Conservation (phyloP, 2,797 vertebrate species). For the Platalea minor region DNA sequence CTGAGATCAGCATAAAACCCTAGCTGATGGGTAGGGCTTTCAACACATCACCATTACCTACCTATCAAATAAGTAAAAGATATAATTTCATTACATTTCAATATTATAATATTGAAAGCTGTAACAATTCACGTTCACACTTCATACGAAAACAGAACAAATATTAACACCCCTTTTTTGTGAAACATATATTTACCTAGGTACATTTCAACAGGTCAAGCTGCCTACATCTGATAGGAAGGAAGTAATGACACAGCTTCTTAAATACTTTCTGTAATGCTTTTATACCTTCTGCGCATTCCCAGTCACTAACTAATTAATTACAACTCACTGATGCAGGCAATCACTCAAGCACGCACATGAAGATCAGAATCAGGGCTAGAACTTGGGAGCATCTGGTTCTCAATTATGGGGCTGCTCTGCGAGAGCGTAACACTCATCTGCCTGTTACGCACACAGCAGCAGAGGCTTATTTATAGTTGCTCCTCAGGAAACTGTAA, state of each 20-base stretch:
- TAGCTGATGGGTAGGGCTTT: background rate
- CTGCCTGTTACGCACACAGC: background rate
- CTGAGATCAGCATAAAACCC: background rate
- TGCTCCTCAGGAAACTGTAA: constrained; percentile 35
- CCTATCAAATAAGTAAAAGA: background rate
- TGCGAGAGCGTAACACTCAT: background rate
- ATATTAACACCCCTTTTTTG: background rate
- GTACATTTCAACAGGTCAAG: background rate
- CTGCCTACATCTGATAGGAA: background rate
- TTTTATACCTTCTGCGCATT: background rate
- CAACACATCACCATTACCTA: background rate
- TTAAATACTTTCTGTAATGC: background rate
- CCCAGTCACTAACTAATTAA: constrained; percentile 8
- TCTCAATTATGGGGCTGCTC: background rate
- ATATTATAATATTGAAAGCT: background rate
- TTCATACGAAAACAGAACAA: background rate
- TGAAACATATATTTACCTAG: background rate
- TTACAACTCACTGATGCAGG: background rate
- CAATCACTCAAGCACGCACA: background rate
- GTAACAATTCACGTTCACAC: background rate
- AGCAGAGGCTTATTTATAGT: constrained; percentile 28
- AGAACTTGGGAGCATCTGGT: background rate
- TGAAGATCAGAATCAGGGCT: background rate
- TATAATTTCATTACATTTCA: background rate
- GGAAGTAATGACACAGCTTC: background rate